Base-by-base conservation (phyloP, 2,888 invertebrate species). In the Nephrotoma guestfalica region DNA sequence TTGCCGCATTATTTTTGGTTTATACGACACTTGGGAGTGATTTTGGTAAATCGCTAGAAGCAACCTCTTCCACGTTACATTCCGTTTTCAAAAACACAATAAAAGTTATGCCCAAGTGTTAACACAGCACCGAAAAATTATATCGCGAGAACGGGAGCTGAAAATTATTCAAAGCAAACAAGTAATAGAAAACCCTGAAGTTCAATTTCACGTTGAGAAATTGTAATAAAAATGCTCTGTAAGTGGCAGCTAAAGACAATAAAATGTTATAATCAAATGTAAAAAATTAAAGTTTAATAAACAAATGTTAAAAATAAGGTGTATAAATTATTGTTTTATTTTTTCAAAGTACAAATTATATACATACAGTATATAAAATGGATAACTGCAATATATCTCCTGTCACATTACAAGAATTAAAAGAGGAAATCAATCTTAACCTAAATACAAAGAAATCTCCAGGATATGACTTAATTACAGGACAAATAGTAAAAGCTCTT, bases 1-100 rank as follows among this genome's bases (percentile, higher is more conserved):
- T 99, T 92, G 96, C 99, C 0, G 95, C 98, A 0, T 93, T 98
- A 51, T 95, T 99, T 88, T 92, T 99, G 87, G 97, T 97, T 3
- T 97, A 97, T 95, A 95, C 95, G 90, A 93, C 95, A 88, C 94
- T 94, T 90, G 94, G 94, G 3, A 92, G 93, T 86, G 91, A 96
- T 89, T 90, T 97, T 0, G 95, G 95, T 89, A 89, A 91, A 30
- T 94, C 97, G 0, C 91, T 98, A 83, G 97, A 97, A 90, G 96
- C 95, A 89, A 96, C 97, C 0, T 94, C 97, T 83, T 95, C 96
- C 18, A 95, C 96, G 0, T 90, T 98, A 89, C 97, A 97, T 89
- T 93, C 93, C 85, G 96, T 98, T 85, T 94, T 98, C n/a, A 93
- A 93, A 87, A 94, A 95, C 87, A 98, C 98, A 0, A 93, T 95